Evolutionary conservation across 1,140 invertebrate genomes (phyloP), one percentile per base, ranked within the genome.

Genomic region (Aphidius gifuensis): DNA sequence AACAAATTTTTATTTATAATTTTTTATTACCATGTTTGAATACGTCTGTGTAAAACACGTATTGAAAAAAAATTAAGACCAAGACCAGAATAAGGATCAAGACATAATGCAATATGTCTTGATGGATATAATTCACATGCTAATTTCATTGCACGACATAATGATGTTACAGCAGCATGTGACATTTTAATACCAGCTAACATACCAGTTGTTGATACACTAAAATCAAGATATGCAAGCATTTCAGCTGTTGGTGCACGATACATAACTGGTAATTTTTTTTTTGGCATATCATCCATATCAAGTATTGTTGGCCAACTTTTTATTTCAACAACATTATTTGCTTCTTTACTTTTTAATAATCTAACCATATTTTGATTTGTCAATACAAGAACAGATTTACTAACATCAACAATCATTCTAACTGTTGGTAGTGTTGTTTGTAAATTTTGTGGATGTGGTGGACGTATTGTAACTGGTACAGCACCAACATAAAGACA

Each of bases 51-150:
- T n/a, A n/a, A n/a, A n/a, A n/a, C n/a, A n/a, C n/a, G n/a, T n/a
- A n/a, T n/a, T n/a, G n/a, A n/a, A n/a, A n/a, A n/a, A n/a, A n/a
- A n/a, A n/a, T n/a, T n/a, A n/a, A n/a, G n/a, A 38, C 96, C 97
- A 9, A 99, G 86, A 6, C 98, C 97, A 74, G 94, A 98, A 78
- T 99, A 99, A 0, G 98, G 97, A 82, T 99, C 97, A 53, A 99
- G 83, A 80, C 96, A 99, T 0, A 99, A 85, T 4, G 94, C 93
- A 67, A 99, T 96, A 76, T 99, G 96, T 56, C 97, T 84, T 11
- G 96, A 98, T 0, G 97, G 97, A 81, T 99, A 99, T 23, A 99
- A 82, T 83, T 99, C 97, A 82, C 97, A 99, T 39, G 98, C 95
- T 56, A 99, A 84, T 82, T 99, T 99, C 89, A 99, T 94, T 61